A percentile compares a stretch with the other conserved stretches of the same genome.
Conservation (phyloP, 2,113 vertebrate species). For the Fulmarus glacialis region DNA sequence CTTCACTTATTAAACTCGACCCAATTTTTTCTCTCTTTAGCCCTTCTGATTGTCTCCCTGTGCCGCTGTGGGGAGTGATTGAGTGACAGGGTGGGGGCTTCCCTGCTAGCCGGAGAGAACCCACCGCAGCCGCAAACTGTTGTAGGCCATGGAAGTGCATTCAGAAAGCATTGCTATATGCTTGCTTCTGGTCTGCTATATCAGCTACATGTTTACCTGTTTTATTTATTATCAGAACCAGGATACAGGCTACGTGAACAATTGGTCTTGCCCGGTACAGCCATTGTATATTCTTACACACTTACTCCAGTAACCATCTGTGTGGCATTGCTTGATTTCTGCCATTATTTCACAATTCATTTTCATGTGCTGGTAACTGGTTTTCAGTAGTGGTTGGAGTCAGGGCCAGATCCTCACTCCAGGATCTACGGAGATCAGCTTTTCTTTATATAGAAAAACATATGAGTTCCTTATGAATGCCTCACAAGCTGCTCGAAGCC, state of each 20-base stretch:
- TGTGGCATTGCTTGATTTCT: background rate
- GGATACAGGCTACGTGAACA: background rate
- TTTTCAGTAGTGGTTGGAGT: background rate
- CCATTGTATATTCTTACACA: background rate
- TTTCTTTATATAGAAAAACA: background rate
- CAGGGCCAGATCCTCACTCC: background rate
- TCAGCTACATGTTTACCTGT: background rate
- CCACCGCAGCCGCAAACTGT: background rate
- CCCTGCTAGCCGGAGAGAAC: background rate
- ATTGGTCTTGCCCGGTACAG: background rate
- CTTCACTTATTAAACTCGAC: background rate
- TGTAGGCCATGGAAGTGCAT: accelerated
- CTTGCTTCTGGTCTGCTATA: background rate
- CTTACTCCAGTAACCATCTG: background rate
- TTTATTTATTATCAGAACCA: background rate
- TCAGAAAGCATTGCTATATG: background rate
- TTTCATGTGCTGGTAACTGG: background rate
- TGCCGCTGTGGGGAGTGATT: background rate
- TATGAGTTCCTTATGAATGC: background rate
- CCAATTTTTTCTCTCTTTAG: accelerated
- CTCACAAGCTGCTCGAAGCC: background rate
- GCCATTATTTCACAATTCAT: background rate
- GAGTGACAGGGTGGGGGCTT: background rate
- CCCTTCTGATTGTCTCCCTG: background rate
- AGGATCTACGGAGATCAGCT: background rate